Evolutionary conservation across 2,113 vertebrate species (phyloP), one percentile per base, ranked within the genome.

Genomic region (Melanostigma gelatinosum): DNA sequence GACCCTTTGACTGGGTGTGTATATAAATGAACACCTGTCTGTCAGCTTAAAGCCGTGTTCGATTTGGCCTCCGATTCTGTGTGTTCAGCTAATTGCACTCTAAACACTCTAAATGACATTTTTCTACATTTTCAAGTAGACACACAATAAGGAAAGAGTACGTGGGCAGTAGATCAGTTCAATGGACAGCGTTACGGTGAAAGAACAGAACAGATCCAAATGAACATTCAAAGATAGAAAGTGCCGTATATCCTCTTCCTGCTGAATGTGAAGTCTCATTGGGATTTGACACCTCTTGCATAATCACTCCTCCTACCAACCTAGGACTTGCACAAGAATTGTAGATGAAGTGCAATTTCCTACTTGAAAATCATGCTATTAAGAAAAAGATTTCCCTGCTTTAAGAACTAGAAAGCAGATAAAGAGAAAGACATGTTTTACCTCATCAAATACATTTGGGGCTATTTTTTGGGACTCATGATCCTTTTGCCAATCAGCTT

Each of bases 11-110:
- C n/a, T 46, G 85, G 77, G 72, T 58, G 79, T 86, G 83, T 83
- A 38, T 79, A 65, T 84, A 86, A 92, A 86, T 82, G 82, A 89
- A 82, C 87, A 92, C 88, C 88, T 90, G 85, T 87, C 86, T 77
- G 76, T 91, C 87, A 91, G 85, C 87, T 72, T 87, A 91, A 91
- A 85, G 80, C 79, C 70, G 55, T 62, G 75, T 91, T 92, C 88
- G 77, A 92, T 94, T 91, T 87, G 79, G 74, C 40, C 73, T 79
- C 66, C 11, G 6, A 83, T 93, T 89, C 75, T 93, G 92, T 90
- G 85, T 89, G 80, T 88, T 94, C 91, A 92, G 91, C 91, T 90
- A 92, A 92, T 90, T 92, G 87, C 76, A 79, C n/a, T n/a, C n/a
- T n/a, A 65, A 55, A 22, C 68, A 42, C 27, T 36, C 62, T 44